Percentiles rank a stretch among this genome's conserved stretches.
Evolutionary conservation across 2,888 invertebrate species (phyloP).

Genomic region (Eurytoma adleriae): DNA sequence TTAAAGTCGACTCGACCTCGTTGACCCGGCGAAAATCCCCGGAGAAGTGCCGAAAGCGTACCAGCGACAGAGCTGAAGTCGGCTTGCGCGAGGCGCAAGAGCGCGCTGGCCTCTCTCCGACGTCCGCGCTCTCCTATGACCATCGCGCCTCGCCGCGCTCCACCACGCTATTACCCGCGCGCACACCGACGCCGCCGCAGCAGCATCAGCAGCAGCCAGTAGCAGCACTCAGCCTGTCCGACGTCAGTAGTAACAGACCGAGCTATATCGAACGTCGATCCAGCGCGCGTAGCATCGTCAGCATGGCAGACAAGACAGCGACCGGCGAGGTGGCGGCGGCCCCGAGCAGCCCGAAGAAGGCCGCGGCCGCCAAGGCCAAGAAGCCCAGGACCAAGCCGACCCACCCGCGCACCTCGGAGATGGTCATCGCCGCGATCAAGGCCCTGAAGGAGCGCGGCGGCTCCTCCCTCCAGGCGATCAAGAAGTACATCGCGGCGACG

Average conservation of each 20-base stretch:
- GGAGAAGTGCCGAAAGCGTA: slow-evolving; percentile 45
- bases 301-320: slow-evolving; percentile 21
- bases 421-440: slow-evolving; percentile 80
- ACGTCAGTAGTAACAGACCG: neutral
- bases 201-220: neutral
- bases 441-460: slow-evolving; percentile 79
- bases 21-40: slow-evolving; percentile 1
- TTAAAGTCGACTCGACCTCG: rapidly evolving
- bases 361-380: slow-evolving; percentile 40
- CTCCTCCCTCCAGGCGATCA: slow-evolving; percentile 80
- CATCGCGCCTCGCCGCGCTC: neutral
- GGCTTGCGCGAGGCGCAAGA: slow-evolving; percentile 47
- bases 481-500: slow-evolving; percentile 80
- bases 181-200: neutral
- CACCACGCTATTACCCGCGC: slow-evolving; percentile 6
- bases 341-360: slow-evolving; percentile 19
- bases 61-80: slow-evolving; percentile 45
- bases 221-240: neutral
- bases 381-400: slow-evolving; percentile 61
- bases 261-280: neutral
- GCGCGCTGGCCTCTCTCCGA: slow-evolving; percentile 64
- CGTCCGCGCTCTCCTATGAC: slow-evolving; percentile 64
- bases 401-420: slow-evolving; percentile 78
- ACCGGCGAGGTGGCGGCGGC: slow-evolving; percentile 21
- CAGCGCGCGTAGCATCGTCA: neutral